Evolutionary conservation across 1,140 invertebrate species (phyloP).

Genomic region (Triops longicaudatus): DNA sequence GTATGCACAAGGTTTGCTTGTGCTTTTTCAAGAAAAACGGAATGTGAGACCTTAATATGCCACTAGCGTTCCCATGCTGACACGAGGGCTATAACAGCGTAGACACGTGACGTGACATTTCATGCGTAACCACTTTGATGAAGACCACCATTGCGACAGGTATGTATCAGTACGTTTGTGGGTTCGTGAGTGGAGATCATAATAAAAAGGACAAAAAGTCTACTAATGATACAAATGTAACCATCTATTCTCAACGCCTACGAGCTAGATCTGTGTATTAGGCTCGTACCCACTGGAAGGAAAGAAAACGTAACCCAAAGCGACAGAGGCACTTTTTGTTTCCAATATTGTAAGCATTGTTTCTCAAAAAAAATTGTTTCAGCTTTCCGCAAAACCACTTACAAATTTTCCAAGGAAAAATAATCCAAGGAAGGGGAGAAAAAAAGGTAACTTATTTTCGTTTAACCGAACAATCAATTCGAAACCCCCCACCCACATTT

Average conservation of each 20-base stretch:
- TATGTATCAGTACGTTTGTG: no score
- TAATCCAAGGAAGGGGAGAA: neutral
- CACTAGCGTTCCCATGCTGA: no score
- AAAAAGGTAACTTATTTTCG: neutral
- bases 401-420: neutral
- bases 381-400: neutral
- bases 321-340: conserved; percentile 2
- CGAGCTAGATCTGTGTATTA: conserved; percentile 14
- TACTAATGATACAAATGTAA: neutral
- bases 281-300: neutral
- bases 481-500: neutral
- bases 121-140: no score
- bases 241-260: neutral
- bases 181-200: no score
- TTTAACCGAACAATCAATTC: neutral
- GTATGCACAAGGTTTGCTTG: no score
- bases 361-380: neutral
- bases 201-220: neutral
- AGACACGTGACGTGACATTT: no score
- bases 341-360: conserved; percentile 2
- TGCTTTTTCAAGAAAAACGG: no score
- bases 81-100: no score
- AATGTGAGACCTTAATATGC: no score
- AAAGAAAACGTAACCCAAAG: neutral
- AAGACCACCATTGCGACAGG: no score